Evolutionary conservation across 2,113 vertebrate genomes (phyloP).

Genomic region (Gymnobelideus leadbeateri): DNA sequence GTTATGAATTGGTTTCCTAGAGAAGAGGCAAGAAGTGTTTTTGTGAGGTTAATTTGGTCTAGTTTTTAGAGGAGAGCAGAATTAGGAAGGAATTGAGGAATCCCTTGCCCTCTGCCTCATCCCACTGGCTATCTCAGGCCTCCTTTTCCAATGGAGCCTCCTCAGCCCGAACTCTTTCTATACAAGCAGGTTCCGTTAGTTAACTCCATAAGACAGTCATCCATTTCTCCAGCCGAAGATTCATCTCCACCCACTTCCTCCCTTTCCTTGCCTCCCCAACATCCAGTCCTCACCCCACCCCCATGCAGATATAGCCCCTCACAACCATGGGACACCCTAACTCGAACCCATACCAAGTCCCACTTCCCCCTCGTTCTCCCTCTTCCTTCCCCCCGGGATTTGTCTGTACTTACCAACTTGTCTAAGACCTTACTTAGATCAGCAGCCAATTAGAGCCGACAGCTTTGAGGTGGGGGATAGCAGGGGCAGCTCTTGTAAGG

Average conservation of each 20-base stretch:
- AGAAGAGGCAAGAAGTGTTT: no score
- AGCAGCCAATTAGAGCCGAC: slow-evolving; percentile 44
- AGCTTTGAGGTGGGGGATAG: slow-evolving; percentile 57
- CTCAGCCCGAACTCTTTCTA: no score
- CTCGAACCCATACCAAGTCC: background rate
- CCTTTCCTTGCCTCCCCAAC: background rate
- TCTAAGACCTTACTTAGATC: slow-evolving; percentile 58
- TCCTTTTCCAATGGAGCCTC: background rate
- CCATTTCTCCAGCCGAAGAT: slow-evolving; percentile 27
- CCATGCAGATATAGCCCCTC: background rate
- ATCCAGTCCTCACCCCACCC: background rate
- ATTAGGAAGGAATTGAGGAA: background rate
- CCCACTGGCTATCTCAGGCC: background rate
- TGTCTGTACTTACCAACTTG: background rate
- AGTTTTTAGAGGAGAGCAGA: background rate
- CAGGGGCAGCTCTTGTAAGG: slow-evolving; percentile 10
- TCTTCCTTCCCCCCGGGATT: background rate
- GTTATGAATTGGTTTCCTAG: no score
- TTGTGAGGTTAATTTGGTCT: no score
- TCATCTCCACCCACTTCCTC: background rate
- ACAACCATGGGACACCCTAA: background rate
- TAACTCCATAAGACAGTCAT: background rate
- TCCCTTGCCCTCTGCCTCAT: no score
- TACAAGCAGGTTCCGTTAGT: background rate
- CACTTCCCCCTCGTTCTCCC: no score